A percentile compares a stretch with the other conserved stretches of the same genome.
phyloP scores from a whole-genome alignment of 2,113 vertebrate species.

The Spheniscus mendiculus region DNA sequence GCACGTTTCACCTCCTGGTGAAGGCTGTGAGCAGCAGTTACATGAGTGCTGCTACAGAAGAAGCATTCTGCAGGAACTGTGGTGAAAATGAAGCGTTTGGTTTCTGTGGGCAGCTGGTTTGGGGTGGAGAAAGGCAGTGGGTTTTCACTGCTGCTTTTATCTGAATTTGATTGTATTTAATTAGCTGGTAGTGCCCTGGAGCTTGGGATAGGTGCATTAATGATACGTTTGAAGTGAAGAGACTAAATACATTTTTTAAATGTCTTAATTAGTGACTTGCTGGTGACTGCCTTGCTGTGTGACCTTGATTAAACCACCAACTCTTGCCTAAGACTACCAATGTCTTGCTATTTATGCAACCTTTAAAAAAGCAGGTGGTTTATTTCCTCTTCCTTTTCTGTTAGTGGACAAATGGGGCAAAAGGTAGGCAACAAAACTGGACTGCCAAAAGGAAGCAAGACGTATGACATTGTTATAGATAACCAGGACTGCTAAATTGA shows the following conservation, averaged over 20 bases:
- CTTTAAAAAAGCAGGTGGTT: background rate
- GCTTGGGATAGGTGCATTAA: background rate
- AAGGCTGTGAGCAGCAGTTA: background rate
- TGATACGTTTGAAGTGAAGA: background rate
- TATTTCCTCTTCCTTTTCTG: conserved; percentile 8
- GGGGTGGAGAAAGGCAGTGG: background rate
- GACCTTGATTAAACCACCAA: background rate
- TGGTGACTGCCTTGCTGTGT: background rate
- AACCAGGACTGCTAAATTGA: background rate
- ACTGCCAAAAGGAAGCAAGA: background rate
- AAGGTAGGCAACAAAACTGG: background rate
- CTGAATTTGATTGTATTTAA: background rate
- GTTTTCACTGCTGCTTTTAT: background rate
- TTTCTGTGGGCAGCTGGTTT: background rate
- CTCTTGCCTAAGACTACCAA: background rate
- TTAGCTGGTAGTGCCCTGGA: background rate
- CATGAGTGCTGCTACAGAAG: background rate
- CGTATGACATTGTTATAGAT: accelerated
- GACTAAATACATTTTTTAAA: background rate
- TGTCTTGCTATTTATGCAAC: background rate
- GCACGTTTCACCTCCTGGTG: accelerated
- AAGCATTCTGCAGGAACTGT: background rate
- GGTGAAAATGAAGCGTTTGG: background rate
- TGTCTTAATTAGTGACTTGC: background rate
- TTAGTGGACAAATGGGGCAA: background rate